Conservation (phyloP, 2,797 vertebrate genomes). For the Scarus forsteni region DNA sequence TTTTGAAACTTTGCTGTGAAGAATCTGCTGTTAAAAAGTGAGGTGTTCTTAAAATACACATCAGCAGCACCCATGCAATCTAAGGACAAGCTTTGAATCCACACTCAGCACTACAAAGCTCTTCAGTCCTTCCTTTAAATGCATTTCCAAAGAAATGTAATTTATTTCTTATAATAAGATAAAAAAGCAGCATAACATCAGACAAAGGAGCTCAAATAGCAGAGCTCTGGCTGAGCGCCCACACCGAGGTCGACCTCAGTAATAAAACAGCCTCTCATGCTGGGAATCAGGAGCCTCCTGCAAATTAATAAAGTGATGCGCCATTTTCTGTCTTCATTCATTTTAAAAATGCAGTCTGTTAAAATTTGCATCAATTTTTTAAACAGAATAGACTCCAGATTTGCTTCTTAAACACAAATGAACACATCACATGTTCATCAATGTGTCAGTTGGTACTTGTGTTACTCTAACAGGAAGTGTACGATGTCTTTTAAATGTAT, state of each 20-base stretch:
- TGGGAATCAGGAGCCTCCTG: background rate
- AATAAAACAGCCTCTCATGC: background rate
- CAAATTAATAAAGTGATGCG: background rate
- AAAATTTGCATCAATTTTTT: too few relatives aligned
- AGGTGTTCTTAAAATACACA: conserved; percentile 8
- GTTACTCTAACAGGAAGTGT: too few relatives aligned
- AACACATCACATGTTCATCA: too few relatives aligned
- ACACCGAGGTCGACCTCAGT: background rate
- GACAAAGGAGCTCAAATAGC: conserved; percentile 2
- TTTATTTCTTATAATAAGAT: background rate
- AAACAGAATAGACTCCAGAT: too few relatives aligned
- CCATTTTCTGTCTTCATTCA: background rate
- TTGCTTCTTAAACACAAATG: too few relatives aligned
- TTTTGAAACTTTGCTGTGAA: too few relatives aligned
- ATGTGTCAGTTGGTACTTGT: too few relatives aligned
- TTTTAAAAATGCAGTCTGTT: too few relatives aligned
- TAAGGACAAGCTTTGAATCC: background rate
- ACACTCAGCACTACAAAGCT: background rate
- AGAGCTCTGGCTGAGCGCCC: background rate
- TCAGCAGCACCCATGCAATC: background rate
- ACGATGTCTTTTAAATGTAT: too few relatives aligned
- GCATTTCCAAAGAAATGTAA: background rate
- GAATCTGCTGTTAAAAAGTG: too few relatives aligned
- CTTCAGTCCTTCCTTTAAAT: background rate
- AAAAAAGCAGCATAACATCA: background rate